Evolutionary conservation across 1,140 invertebrate species (phyloP).

Genomic region (Musca domestica): DNA sequence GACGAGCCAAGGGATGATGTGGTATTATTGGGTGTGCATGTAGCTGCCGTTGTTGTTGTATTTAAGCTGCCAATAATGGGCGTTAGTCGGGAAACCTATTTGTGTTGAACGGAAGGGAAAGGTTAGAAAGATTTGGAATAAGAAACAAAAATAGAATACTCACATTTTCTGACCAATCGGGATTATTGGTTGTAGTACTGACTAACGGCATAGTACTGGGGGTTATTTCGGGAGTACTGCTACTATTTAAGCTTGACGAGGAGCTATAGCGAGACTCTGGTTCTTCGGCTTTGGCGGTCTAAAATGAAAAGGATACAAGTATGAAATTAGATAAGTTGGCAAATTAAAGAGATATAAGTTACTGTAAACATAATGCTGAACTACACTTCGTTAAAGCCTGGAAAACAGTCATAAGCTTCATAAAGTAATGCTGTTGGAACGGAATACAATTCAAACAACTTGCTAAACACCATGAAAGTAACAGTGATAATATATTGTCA

Average conservation of each 20-base stretch:
- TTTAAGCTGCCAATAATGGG: slow-evolving; percentile 21
- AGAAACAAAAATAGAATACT: slow-evolving; percentile 22
- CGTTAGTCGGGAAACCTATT: neutral
- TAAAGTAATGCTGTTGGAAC: too few species aligned
- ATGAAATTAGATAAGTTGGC: neutral
- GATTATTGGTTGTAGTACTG: slow-evolving; percentile 20
- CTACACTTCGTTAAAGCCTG: too few species aligned
- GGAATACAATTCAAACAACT: too few species aligned
- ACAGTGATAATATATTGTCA: too few species aligned
- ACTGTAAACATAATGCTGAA: too few species aligned
- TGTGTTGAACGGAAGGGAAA: neutral
- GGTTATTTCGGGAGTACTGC: slow-evolving; percentile 42
- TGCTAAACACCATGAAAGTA: too few species aligned
- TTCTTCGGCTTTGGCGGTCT: slow-evolving; percentile 44
- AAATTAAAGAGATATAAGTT: too few species aligned
- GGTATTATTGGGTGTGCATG: slow-evolving; percentile 25
- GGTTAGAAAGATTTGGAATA: neutral
- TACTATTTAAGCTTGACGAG: slow-evolving; percentile 54
- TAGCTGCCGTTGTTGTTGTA: slow-evolving; percentile 38
- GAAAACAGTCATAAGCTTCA: too few species aligned
- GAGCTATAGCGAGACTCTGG: slow-evolving; percentile 51
- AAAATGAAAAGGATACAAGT: slow-evolving; percentile 24
- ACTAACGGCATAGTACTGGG: slow-evolving; percentile 40
- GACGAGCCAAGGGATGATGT: slow-evolving; percentile 5
- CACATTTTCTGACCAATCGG: slow-evolving; percentile 50